Percentiles rank a stretch among this genome's conserved stretches.
Conservation (phyloP, 1,140 invertebrate genomes). For the Macrosteles quadrilineatus region DNA sequence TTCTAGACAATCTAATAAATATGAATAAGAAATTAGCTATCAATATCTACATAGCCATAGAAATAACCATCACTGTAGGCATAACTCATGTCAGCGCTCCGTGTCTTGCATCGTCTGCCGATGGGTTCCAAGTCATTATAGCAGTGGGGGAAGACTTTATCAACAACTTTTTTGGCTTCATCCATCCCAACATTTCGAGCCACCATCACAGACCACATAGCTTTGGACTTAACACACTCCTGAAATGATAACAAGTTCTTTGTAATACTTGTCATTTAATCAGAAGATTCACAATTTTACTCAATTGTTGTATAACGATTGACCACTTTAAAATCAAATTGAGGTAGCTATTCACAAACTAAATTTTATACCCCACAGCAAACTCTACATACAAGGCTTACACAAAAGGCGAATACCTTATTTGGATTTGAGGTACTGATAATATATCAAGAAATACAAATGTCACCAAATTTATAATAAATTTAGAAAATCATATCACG, state of each 20-base stretch:
- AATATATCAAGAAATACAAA: too few relatives aligned
- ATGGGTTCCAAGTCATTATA: constrained; percentile 93
- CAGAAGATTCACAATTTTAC: too few relatives aligned
- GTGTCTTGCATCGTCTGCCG: constrained; percentile 77
- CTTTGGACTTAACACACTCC: constrained; percentile 90
- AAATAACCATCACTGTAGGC: constrained; percentile 75
- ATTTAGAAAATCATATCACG: too few relatives aligned
- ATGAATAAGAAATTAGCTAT: not conserved
- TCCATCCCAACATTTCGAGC: constrained; percentile 71
- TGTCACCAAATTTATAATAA: too few relatives aligned
- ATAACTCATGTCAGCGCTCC: constrained; percentile 67
- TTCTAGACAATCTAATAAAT: not conserved
- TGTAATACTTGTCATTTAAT: too few relatives aligned
- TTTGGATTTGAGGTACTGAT: too few relatives aligned
- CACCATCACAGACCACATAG: constrained; percentile 76
- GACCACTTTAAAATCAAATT: too few relatives aligned
- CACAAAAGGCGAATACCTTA: too few relatives aligned
- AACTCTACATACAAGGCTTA: too few relatives aligned
- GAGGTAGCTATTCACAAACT: too few relatives aligned
- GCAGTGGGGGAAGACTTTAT: constrained; percentile 89
- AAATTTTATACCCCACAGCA: too few relatives aligned
- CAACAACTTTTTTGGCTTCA: constrained; percentile 75
- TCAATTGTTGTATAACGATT: too few relatives aligned
- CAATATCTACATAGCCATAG: constrained; percentile 72
- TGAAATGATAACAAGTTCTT: constrained; percentile 50